These are phyloP conservation scores for Zaprionus camerounensis DNA, from an alignment of 1,140 invertebrate genomes.

Conservation along the genomic window DNA sequence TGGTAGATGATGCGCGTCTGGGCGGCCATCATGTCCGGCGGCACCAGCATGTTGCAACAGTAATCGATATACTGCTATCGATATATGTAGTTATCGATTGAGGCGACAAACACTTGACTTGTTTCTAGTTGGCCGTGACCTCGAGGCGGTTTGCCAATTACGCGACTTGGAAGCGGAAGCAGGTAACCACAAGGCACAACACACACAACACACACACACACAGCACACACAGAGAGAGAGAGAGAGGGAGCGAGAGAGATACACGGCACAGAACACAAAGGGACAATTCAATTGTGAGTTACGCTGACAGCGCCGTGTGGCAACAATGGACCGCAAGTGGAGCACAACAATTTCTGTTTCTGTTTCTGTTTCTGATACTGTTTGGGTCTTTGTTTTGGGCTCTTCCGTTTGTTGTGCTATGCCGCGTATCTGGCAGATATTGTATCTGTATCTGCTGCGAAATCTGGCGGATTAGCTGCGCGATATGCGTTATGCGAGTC, in stretches of 20 bases:
- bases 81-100: conserved; percentile 1
- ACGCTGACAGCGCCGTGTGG: conserved; percentile 64
- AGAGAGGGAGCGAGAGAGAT: too few relatives aligned
- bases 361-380: conserved; percentile 11
- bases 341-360: conserved; percentile 49
- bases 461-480: conserved; percentile 51
- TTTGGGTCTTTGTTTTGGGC: conserved; percentile 8
- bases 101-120: background rate
- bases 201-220: conserved; percentile 2
- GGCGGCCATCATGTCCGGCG: conserved; percentile 94
- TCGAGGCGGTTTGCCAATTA: conserved; percentile 63
- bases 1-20: conserved; percentile 96
- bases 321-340: conserved; percentile 72
- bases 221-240: background rate
- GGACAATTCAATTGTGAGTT: conserved; percentile 82
- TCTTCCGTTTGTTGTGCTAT: background rate
- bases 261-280: conserved; percentile 52
- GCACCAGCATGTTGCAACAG: conserved; percentile 86
- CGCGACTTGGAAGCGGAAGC: conserved; percentile 42
- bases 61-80: background rate
- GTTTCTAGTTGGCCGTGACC: conserved; percentile 34
- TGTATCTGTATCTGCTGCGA: conserved; percentile 27
- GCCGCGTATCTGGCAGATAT: conserved; percentile 34
- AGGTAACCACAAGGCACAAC: background rate
- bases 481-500: conserved; percentile 48